Evolutionary conservation across 1,140 invertebrate species (phyloP).

Genomic region (Caenorhabditis tropicalis): DNA sequence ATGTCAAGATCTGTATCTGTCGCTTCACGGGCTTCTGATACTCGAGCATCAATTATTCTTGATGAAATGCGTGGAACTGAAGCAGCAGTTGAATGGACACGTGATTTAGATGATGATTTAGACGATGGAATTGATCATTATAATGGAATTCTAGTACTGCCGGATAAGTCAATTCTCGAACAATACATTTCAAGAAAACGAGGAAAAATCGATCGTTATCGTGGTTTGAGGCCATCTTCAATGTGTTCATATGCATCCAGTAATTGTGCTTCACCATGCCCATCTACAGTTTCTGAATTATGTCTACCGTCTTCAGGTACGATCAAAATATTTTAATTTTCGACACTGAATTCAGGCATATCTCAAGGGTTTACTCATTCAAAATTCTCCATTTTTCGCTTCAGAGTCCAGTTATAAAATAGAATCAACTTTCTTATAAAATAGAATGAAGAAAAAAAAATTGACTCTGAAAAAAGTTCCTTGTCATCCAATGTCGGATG

Average conservation of each 20-base stretch:
- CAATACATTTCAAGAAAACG: conserved; percentile 55
- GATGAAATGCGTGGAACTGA: conserved; percentile 51
- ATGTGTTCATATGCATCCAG: conserved; percentile 2
- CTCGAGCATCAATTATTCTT: conserved; percentile 42
- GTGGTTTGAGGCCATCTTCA: conserved; percentile 6
- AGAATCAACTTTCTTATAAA: no score
- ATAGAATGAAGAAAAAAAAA: no score
- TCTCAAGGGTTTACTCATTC: no score
- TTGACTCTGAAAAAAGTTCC: no score
- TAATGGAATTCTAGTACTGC: conserved; percentile 51
- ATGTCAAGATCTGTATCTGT: conserved; percentile 17
- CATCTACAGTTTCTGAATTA: conserved; percentile 53
- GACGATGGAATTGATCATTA: conserved; percentile 11
- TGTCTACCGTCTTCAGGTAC: conserved; percentile 38
- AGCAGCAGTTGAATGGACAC: conserved; percentile 47
- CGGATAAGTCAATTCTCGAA: conserved; percentile 57
- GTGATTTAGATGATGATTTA: conserved; percentile 27
- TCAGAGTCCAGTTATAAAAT: no score
- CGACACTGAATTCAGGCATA: no score
- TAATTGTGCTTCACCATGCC: conserved; percentile 54
- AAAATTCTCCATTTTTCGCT: no score
- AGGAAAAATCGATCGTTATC: conserved; percentile 35
- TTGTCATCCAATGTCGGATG: no score
- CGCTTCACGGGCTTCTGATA: conserved; percentile 30
- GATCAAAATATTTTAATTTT: background rate